Conservation (phyloP, 2,113 vertebrate genomes). For the Benitochromis conjunctus region DNA sequence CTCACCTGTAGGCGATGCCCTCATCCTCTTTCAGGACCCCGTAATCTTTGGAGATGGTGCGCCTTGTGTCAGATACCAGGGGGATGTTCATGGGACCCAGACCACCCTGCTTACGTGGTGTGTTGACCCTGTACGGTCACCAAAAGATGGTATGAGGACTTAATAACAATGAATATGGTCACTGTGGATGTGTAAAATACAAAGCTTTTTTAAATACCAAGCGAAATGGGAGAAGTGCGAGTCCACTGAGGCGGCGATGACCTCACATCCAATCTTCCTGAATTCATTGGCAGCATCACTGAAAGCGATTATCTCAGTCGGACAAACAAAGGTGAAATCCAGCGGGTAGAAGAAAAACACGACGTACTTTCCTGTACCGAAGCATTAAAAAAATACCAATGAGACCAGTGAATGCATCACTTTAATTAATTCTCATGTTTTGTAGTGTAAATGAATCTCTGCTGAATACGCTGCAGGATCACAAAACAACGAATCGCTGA, state of each 20-base stretch:
- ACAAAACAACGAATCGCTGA: background rate
- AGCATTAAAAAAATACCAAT: background rate
- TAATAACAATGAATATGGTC: background rate
- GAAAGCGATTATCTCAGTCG: slow-evolving; percentile 97
- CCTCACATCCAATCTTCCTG: slow-evolving; percentile 89
- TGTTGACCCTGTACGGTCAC: slow-evolving; percentile 81
- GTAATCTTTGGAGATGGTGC: slow-evolving; percentile 85
- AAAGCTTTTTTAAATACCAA: slow-evolving; percentile 70
- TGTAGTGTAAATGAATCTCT: slow-evolving; percentile 16
- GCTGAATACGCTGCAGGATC: background rate
- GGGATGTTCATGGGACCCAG: slow-evolving; percentile 92
- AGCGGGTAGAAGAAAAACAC: slow-evolving; percentile 97
- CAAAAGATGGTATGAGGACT: background rate
- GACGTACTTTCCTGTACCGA: slow-evolving; percentile 85
- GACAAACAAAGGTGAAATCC: slow-evolving; percentile 98
- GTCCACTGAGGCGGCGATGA: slow-evolving; percentile 94
- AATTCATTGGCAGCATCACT: slow-evolving; percentile 91
- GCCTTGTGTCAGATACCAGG: slow-evolving; percentile 85
- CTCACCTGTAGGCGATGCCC: slow-evolving; percentile 93
- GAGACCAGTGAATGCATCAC: background rate
- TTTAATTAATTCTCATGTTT: slow-evolving; percentile 12
- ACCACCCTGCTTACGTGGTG: slow-evolving; percentile 91
- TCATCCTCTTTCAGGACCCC: slow-evolving; percentile 94
- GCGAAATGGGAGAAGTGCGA: slow-evolving; percentile 97
- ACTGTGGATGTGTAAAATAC: background rate